Evolutionary conservation across 53 echinoderm and acorn worm species (phyloP).

Genomic region (Zoroaster sp.): DNA sequence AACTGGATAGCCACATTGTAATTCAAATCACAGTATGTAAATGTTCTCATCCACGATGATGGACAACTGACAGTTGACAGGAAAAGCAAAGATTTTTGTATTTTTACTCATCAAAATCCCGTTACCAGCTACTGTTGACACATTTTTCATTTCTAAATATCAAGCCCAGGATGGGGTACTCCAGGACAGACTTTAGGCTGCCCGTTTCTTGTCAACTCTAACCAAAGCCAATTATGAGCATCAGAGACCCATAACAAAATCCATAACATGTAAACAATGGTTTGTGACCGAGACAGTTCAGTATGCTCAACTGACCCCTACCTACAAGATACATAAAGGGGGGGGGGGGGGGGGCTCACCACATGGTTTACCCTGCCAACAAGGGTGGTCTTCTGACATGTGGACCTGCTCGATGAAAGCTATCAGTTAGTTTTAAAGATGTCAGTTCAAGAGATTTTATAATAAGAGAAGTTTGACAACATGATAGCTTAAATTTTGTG

Average conservation of each 20-base stretch:
- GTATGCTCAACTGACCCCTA: not conserved
- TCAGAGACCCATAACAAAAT: slow-evolving; percentile 21
- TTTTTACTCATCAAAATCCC: no score
- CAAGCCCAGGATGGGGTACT: no score
- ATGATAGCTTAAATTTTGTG: no score
- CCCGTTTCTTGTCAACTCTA: not conserved
- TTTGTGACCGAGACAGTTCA: not conserved
- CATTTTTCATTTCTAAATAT: no score
- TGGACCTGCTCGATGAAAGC: slow-evolving; percentile 5
- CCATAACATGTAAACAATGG: slow-evolving; percentile 31
- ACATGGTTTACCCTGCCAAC: not conserved
- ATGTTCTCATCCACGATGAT: no score
- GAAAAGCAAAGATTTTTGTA: no score
- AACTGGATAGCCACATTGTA: no score
- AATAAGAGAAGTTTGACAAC: no score
- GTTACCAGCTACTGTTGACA: no score
- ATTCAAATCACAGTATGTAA: no score
- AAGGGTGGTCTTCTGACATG: slow-evolving; percentile 26
- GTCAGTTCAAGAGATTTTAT: not conserved
- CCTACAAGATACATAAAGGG: not conserved
- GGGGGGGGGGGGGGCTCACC: not conserved
- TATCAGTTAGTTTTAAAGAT: not conserved
- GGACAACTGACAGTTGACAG: no score
- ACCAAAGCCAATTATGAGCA: slow-evolving; percentile 3
- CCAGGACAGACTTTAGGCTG: not conserved